A percentile compares a stretch with the other conserved stretches of the same genome.
Conservation (phyloP, 2,888 invertebrate genomes). For the Lasioglossum malachurum region DNA sequence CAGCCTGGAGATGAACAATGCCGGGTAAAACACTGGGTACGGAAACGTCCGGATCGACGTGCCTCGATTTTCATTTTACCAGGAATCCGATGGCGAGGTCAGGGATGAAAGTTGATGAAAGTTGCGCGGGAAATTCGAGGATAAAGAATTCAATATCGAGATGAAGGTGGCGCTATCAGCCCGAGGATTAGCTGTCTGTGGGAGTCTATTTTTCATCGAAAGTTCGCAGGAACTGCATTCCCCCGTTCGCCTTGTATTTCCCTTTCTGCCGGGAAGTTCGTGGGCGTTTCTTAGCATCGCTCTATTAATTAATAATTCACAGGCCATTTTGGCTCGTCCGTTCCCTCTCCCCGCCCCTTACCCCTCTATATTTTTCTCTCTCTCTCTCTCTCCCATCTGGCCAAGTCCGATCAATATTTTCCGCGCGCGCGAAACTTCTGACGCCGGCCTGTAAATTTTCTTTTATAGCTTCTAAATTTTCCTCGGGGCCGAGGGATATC, state of each 20-base stretch:
- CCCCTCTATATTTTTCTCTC: neutral
- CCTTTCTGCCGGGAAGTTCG: constrained; percentile 34
- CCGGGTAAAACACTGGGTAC: neutral
- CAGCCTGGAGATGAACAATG: neutral
- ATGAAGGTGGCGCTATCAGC: constrained; percentile 31
- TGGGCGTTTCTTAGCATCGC: constrained; percentile 47
- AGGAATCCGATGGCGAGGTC: constrained; percentile 28
- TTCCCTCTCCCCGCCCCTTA: neutral
- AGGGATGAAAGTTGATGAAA: constrained; percentile 40
- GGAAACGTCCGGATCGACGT: neutral
- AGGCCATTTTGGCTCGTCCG: constrained; percentile 29
- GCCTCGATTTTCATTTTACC: constrained; percentile 33
- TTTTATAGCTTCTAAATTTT: constrained; percentile 27
- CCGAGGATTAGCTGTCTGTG: constrained; percentile 45
- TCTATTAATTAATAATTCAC: constrained; percentile 63
- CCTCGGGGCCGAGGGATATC: neutral
- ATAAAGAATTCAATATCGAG: constrained; percentile 50
- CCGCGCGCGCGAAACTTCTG: constrained; percentile 27
- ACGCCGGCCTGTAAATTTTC: constrained; percentile 41
- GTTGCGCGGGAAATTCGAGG: constrained; percentile 37
- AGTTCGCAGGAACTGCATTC: constrained; percentile 33
- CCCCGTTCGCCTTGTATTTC: constrained; percentile 24
- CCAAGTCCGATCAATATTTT: constrained; percentile 37
- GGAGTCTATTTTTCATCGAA: constrained; percentile 55
- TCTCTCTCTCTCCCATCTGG: neutral